These are phyloP conservation scores for Artibeus lituratus DNA, from an alignment of 2,797 vertebrate genomes.

Conservation along the genomic window DNA sequence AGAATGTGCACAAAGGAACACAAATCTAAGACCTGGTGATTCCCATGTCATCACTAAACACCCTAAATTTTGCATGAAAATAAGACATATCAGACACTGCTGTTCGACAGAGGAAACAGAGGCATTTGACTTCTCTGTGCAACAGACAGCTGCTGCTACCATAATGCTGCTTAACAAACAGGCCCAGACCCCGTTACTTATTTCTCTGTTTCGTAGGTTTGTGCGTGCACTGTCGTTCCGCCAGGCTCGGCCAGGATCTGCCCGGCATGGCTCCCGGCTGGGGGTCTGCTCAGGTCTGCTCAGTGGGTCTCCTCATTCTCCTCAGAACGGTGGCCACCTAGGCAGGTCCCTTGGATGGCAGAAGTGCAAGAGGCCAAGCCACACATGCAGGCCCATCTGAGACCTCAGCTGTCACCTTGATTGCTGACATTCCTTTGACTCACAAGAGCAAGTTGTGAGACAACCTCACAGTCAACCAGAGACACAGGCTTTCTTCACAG, in stretches of 20 bases:
- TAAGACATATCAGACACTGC: background rate
- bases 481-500: fast-evolving
- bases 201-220: background rate
- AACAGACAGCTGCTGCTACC: background rate
- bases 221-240: background rate
- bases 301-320: background rate
- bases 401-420: background rate
- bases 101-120: background rate
- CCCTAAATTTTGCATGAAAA: background rate
- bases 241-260: background rate
- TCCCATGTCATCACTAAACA: background rate
- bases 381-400: background rate
- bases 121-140: background rate
- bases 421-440: background rate
- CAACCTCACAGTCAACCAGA: background rate
- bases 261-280: background rate
- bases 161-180: background rate
- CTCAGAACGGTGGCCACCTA: background rate
- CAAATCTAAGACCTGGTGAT: background rate
- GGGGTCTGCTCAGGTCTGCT: background rate
- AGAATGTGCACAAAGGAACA: background rate
- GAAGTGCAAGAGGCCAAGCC: background rate
- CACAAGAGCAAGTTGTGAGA: background rate
- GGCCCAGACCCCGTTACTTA: background rate
- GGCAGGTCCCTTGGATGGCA: background rate